Conservation (phyloP, 2,113 vertebrate genomes). For the Indicator indicator region DNA sequence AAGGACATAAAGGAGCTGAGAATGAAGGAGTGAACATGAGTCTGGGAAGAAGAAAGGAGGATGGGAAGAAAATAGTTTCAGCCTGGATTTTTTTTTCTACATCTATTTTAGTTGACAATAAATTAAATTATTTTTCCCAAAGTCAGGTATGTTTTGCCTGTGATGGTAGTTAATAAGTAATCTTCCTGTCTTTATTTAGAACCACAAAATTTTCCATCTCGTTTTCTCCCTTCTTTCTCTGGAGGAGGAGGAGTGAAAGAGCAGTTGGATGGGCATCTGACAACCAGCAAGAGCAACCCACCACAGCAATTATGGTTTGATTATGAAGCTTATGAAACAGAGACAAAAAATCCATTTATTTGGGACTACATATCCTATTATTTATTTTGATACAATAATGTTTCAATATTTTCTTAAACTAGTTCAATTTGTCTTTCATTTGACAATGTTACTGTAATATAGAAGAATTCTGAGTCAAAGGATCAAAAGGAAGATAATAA, state of each 20-base stretch:
- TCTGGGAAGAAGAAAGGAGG: too few relatives aligned
- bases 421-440: not conserved
- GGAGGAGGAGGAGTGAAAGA: not conserved
- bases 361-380: not conserved
- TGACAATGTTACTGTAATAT: not conserved
- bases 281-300: not conserved
- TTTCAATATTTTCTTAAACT: not conserved
- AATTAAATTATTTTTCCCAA: too few relatives aligned
- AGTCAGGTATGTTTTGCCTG: too few relatives aligned
- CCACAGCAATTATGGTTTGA: accelerated
- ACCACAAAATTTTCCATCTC: not conserved
- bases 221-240: not conserved
- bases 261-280: not conserved
- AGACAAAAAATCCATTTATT: not conserved
- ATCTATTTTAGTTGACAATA: too few relatives aligned
- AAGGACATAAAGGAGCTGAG: not conserved
- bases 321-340: not conserved
- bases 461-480: not conserved
- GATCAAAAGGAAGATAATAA: not conserved
- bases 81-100: too few relatives aligned
- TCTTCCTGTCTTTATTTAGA: too few relatives aligned
- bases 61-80: too few relatives aligned
- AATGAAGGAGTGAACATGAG: not conserved
- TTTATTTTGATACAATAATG: not conserved
- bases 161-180: too few relatives aligned